Conservation (phyloP, 2,113 vertebrate genomes). For the Isurus oxyrinchus region DNA sequence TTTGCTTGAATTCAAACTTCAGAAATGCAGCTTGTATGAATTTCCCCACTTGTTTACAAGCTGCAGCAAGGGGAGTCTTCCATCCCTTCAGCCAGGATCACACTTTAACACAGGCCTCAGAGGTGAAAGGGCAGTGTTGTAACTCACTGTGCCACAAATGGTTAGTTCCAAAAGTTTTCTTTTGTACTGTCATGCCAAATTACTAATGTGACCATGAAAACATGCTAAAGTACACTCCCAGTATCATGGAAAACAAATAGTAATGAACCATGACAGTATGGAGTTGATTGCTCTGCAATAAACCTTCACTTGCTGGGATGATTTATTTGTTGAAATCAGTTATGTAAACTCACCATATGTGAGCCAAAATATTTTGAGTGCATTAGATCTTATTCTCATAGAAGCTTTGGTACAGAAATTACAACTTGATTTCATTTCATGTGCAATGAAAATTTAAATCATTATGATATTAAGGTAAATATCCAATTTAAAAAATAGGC, state of each 20-base stretch:
- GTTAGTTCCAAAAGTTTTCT: constrained; percentile 1
- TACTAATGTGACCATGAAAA: neutral
- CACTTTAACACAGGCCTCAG: neutral
- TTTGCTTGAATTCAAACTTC: neutral
- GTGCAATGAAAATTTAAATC: neutral
- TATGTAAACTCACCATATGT: neutral
- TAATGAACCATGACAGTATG: constrained; percentile 20
- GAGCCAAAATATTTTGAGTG: neutral
- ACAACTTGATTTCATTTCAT: neutral
- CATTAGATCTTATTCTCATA: neutral
- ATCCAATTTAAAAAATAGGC: neutral
- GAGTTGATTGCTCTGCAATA: constrained; percentile 8
- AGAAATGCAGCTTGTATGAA: neutral
- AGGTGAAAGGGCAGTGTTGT: neutral
- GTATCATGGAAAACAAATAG: neutral
- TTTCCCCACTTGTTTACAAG: neutral
- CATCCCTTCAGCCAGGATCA: neutral
- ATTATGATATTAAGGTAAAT: neutral
- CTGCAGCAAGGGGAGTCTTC: neutral
- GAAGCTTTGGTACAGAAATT: neutral
- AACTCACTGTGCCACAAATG: neutral
- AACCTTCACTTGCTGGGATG: neutral
- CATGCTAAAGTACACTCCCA: neutral
- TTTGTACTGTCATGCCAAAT: constrained; percentile 9
- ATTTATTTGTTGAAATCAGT: neutral